phyloP scores from a whole-genome alignment of 2,888 invertebrate species.

The Protophormia terraenovae region DNA sequence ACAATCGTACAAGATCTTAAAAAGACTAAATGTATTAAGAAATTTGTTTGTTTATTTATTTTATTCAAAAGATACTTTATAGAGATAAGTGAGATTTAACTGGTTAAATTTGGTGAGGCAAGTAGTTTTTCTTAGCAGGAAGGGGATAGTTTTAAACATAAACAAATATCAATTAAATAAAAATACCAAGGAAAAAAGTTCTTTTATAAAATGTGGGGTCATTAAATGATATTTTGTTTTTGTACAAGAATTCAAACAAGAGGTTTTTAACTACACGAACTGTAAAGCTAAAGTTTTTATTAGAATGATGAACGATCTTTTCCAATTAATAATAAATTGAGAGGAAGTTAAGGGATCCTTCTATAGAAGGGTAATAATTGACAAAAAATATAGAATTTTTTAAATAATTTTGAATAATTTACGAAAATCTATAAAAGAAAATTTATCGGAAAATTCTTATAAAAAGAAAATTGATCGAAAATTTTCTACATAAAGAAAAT shows the following conservation, averaged over 20 bases:
- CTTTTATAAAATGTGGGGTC: neutral
- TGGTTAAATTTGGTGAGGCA: neutral
- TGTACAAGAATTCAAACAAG: neutral
- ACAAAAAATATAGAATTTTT: too few relatives aligned
- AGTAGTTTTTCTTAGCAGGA: neutral
- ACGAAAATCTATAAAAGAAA: too few relatives aligned
- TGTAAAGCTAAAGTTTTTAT: too few relatives aligned
- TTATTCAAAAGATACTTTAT: neutral
- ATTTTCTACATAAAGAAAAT: too few relatives aligned
- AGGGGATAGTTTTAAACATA: neutral
- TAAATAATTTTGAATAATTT: too few relatives aligned
- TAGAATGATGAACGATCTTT: too few relatives aligned
- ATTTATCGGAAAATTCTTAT: too few relatives aligned
- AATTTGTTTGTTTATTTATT: slow-evolving; percentile 39
- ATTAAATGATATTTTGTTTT: neutral
- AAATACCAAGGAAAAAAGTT: neutral
- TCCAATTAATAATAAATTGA: too few relatives aligned
- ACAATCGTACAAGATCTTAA: slow-evolving; percentile 1
- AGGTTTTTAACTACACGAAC: too few relatives aligned
- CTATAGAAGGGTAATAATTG: too few relatives aligned
- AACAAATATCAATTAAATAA: neutral
- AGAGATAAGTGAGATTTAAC: slow-evolving; percentile 14
- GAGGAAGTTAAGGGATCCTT: too few relatives aligned
- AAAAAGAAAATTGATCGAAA: too few relatives aligned
- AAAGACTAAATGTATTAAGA: neutral